A percentile compares a stretch with the other conserved stretches of the same genome.
Evolutionary conservation across 2,888 invertebrate genomes (phyloP).

Genomic region (Cremastinae sp.): DNA sequence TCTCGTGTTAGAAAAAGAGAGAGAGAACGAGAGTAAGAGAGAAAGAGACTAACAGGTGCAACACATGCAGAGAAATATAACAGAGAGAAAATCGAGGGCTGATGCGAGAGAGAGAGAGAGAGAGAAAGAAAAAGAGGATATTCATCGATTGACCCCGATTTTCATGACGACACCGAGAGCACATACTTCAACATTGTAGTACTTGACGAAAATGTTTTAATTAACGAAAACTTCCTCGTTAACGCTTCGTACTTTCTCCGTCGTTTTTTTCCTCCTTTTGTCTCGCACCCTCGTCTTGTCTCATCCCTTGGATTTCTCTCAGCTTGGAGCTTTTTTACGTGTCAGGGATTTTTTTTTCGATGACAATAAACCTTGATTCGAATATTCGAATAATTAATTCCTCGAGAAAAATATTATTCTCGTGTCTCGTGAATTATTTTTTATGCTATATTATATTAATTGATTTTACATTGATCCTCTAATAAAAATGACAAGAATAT

Average conservation of each 20-base stretch:
- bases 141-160: constrained; percentile 61
- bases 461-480: neutral
- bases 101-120: constrained; percentile 27
- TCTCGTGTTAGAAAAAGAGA: no score
- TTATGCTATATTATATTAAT: constrained; percentile 9
- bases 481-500: no score
- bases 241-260: constrained; percentile 5
- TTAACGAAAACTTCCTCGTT: constrained; percentile 53
- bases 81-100: no score
- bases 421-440: no score
- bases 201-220: constrained; percentile 46
- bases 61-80: constrained; percentile 9
- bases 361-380: no score
- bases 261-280: neutral
- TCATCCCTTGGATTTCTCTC: neutral
- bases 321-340: no score
- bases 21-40: no score
- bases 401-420: no score
- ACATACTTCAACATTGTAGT: constrained; percentile 18
- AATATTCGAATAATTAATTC: no score
- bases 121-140: constrained; percentile 26
- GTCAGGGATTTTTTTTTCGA: constrained; percentile 8
- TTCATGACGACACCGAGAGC: constrained; percentile 29
- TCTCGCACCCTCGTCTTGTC: neutral
- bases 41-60: constrained; percentile 48